Base-by-base conservation (phyloP, 2,113 vertebrate species). In the Mobula hypostoma region DNA sequence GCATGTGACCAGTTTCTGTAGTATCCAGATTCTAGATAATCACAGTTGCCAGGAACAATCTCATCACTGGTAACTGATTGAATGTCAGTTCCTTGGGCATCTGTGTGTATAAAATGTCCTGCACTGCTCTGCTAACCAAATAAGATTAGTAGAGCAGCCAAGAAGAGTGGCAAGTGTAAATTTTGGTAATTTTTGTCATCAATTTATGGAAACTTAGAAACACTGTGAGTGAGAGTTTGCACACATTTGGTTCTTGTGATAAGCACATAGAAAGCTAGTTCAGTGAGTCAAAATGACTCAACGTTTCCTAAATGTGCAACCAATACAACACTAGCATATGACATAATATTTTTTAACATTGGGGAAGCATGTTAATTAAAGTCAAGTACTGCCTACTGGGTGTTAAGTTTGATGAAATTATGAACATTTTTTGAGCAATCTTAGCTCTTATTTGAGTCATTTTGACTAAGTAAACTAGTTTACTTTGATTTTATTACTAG, bases 241-340 rank as follows among this genome's bases (percentile, higher is more conserved):
- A n/a, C 61, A 90, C 85, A 32, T 90, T 32, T 63, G 40, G 85
- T 32, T 90, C 85, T 66, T n/a, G 85, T 68, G 61, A 90, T 63
- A 90, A 90, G 58, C 85, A 32, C 15, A 21, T 90, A 15, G 77
- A 36, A 90, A 90, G 32, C 61, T 66, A n/a, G n/a, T 68, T 66
- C 85, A 90, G 14, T 32, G 61, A 88, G 27, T n/a, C 29, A 66
- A 24, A 29, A 61, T 85, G 82, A 85, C 82, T 27, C 48, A 90
- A 77, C 12, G 24, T 29, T 77, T 77, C 29, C 7, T n/a, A 29
- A 77, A 8, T n/a, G 7, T n/a, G 29, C 76, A 36, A 27, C 36
- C 77, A 79, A 36, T 32, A 79, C 11, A 36, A 79, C 11, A 15
- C 14, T 14, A 36, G 14, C 14, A 36, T 79, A 79, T 79, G 36